phyloP scores from a whole-genome alignment of 2,888 invertebrate genomes.

The Mallateleia sp. region DNA sequence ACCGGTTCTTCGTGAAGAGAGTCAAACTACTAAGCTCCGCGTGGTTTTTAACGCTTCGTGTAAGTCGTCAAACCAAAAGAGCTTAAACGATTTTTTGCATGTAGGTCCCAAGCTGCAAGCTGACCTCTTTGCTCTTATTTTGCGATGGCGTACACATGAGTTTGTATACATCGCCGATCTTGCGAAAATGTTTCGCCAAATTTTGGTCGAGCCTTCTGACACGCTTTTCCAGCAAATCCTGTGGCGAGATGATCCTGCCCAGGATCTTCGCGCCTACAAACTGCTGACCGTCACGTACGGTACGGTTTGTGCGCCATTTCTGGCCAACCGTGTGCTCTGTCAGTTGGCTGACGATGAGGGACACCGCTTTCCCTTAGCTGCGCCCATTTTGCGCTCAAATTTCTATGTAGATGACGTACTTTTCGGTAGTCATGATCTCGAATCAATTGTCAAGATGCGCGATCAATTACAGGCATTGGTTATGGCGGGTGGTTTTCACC shows the following conservation, averaged over 20 bases:
- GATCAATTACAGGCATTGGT: too few relatives aligned
- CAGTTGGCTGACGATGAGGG: background rate
- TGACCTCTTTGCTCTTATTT: background rate
- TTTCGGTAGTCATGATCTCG: too few relatives aligned
- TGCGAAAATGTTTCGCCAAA: background rate
- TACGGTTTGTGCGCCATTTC: too few relatives aligned
- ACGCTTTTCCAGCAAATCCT: background rate
- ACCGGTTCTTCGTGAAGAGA: background rate
- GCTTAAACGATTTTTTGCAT: background rate
- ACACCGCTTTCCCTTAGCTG: background rate
- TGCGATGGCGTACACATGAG: background rate
- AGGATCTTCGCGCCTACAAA: background rate
- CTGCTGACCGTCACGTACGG: background rate
- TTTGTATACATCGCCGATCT: background rate
- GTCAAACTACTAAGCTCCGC: background rate
- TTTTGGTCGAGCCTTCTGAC: background rate
- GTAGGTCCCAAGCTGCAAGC: background rate
- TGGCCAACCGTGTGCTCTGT: background rate
- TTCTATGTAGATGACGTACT: slow-evolving; percentile 10
- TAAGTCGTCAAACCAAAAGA: background rate
- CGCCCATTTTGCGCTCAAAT: background rate
- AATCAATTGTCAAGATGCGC: too few relatives aligned
- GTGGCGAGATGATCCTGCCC: background rate
- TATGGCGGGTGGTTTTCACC: too few relatives aligned
- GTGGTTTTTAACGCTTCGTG: background rate